Evolutionary conservation across 2,797 vertebrate genomes (phyloP), one percentile per base, ranked within the genome.

Genomic region (Lutjanus argentimaculatus): DNA sequence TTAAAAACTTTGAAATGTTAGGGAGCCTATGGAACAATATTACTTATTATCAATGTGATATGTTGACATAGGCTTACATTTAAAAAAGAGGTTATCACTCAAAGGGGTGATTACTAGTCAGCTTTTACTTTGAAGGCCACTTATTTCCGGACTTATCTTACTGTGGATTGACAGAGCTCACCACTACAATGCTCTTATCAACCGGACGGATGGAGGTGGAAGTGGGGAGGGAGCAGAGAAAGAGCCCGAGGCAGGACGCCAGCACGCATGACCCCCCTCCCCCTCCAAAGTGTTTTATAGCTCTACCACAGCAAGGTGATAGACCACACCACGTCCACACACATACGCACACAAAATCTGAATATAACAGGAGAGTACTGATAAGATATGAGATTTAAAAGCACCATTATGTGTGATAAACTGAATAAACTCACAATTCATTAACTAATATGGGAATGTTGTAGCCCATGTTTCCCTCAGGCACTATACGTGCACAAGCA

Each of bases 141-240:
- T 0, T 0, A 16, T 68, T 75, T 82, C 82, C 73, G 46, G 67
- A 48, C 13, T 36, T 51, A 14, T 52, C 16, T 59, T 19, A 12
- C 3, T 72, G 1, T 9, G 14, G 25, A 57, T 82, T 80, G 68
- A 79, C 8, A 10, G 51, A 25, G 4, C 25, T 69, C 40, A 75
- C 25, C 61, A 68, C 59, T 30, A 62, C 76, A 75, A 77, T 42
- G 72, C 59, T 59, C 52, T 57, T 22, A 70, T 82, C 72, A 48
- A 51, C 51, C 40, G 67, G 82, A 64, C 56, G 76, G 77, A 72
- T 65, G 73, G 78, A 79, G 68, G 45, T 71, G 79, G 80, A 71
- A 56, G 73, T 55, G 67, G 83, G 77, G 67, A 62, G 59, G 51
- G 57, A 40, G 77, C 9, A 67, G 13, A 65, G 62, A 49, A 67